Evolutionary conservation across 1,140 invertebrate genomes (phyloP), one percentile per base, ranked within the genome.

Genomic region (Lepidotrigona ventralis): DNA sequence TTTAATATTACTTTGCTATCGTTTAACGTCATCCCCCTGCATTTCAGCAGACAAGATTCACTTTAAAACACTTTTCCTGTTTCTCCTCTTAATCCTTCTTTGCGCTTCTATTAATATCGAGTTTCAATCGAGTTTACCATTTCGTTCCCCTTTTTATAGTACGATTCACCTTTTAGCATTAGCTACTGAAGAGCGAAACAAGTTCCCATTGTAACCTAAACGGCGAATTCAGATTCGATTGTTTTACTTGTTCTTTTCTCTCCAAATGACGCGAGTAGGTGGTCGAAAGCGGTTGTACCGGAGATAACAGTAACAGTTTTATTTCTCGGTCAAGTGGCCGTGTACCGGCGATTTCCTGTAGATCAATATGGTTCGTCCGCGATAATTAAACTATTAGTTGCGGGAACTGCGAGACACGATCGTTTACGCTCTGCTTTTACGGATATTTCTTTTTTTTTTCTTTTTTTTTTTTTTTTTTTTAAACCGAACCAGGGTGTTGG

Each of bases 261-360:
- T 11, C 12, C 8, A 12, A 66, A 23, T 26, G 6, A 11, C 26
- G n/a, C 8, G 33, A 14, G 75, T 66, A 64, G 75, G 75, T 23
- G 75, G 60, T 23, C 39, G 33, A 53, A 33, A 54, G 21, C 39
- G 39, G 21, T 58, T 14, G 60, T 1, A 9, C 21, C 1, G n/a
- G 19, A n/a, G 73, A 82, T 77, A 82, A 77, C 81, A 82, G 29
- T 82, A 46, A 70, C 33, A 74, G 39, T 60, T 82, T 82, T 77
- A 66, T 82, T 78, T 39, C 81, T 51, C 58, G 81, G 74, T 33
- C 29, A 56, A 76, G 70, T 64, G 51, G 26, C 23, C 46, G 53
- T 56, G 51, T n/a, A 26, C 0, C 63, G 33, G 51, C 60, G 69
- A n/a, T 64, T 29, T 19, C 21, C 29, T 33, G 74, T 53, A 1